Evolutionary conservation across 2,797 vertebrate species (phyloP), one percentile per base, ranked within the genome.

Genomic region (Apogon talboti): DNA sequence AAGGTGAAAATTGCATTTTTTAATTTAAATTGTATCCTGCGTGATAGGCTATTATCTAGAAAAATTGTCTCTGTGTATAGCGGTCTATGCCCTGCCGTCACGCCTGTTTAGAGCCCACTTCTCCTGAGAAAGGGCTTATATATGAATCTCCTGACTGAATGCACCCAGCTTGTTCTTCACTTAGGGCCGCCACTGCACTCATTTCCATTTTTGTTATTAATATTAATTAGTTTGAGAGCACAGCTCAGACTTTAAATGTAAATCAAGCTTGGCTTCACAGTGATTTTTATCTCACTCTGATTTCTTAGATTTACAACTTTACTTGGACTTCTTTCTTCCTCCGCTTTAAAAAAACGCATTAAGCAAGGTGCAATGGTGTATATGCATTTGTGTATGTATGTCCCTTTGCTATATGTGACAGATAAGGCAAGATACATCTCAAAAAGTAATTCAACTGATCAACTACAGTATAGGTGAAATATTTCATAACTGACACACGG

Each of bases 1-100:
- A 98, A 99, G 97, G 97, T 99, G 96, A 99, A 98, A 99, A 99
- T 99, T 99, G 97, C 97, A 98, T 99, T 99, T 99, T 99, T 99
- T 99, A 98, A 98, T 98, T 98, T 98, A 97, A 98, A 98, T 98
- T 97, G 96, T 98, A 97, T 97, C 96, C 96, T 96, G 96, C 95
- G 84, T 95, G 96, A 96, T 96, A 96, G 95, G 95, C 96, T 96
- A 98, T 98, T 98, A 98, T 98, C 95, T 95, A 97, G 95, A 96
- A 96, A 99, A 98, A 98, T 98, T 96, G 96, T 96, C 95, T 95
- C 93, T 94, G 95, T 98, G 95, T 97, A 96, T 96, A 94, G 95
- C 93, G 90, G 94, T 94, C 95, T 93, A 91, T 96, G 90, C 95
- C 95, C 94, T 89, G 94, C 88, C 93, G 94, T 96, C 94, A 98